These are phyloP conservation scores for Atherinomorus stipes DNA, from an alignment of 2,113 vertebrate genomes.

Conservation along the genomic window DNA sequence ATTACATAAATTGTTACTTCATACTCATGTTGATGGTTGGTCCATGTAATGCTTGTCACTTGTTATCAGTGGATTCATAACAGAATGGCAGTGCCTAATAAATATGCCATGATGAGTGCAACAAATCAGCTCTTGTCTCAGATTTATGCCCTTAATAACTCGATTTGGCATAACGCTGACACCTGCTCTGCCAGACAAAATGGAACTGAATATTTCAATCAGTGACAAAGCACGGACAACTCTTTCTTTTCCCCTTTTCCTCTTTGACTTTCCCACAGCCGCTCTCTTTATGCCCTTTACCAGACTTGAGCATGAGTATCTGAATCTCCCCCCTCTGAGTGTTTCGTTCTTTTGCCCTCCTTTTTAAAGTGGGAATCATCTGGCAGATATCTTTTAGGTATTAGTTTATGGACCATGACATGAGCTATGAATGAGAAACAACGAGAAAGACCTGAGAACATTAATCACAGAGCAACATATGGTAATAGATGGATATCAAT, in stretches of 20 bases:
- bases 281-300: slow-evolving; percentile 65
- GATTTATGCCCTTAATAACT: slow-evolving; percentile 79
- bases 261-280: slow-evolving; percentile 64
- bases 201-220: slow-evolving; percentile 77
- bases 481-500: slow-evolving; percentile 79
- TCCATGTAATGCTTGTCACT: slow-evolving; percentile 49
- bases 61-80: slow-evolving; percentile 75
- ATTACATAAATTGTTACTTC: slow-evolving; percentile 46
- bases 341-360: slow-evolving; percentile 65
- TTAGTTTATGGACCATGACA: slow-evolving; percentile 99
- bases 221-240: slow-evolving; percentile 60
- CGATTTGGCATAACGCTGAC: slow-evolving; percentile 77
- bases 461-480: slow-evolving; percentile 81
- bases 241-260: slow-evolving; percentile 62
- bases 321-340: slow-evolving; percentile 49
- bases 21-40: slow-evolving; percentile 9
- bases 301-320: slow-evolving; percentile 45
- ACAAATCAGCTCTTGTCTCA: slow-evolving; percentile 71
- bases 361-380: slow-evolving; percentile 85
- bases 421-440: slow-evolving; percentile 92
- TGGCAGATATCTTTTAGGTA: slow-evolving; percentile 90
- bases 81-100: slow-evolving; percentile 74
- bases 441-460: slow-evolving; percentile 80
- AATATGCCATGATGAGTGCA: slow-evolving; percentile 71
- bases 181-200: slow-evolving; percentile 74